Conservation (phyloP, 1,140 invertebrate species). For the Caenorhabditis brenneri region DNA sequence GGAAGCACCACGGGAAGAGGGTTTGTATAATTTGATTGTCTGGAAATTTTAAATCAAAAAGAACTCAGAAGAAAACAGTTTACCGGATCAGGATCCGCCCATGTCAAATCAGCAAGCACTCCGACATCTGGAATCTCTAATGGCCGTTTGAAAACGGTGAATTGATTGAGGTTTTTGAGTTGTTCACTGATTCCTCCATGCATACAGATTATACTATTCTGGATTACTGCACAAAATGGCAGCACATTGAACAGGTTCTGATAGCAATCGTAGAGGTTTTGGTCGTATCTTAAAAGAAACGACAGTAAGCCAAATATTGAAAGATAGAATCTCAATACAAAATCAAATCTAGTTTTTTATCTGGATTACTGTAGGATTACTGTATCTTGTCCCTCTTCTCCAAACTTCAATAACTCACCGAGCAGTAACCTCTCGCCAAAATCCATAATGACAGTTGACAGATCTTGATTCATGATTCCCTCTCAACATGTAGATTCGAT, state of each 20-base stretch:
- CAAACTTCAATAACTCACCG: not conserved
- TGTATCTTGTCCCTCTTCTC: no score
- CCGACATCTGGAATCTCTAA: slow-evolving; percentile 99
- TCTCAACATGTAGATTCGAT: slow-evolving; percentile 92
- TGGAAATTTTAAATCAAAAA: not conserved
- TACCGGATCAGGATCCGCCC: slow-evolving; percentile 88
- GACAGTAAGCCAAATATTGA: not conserved
- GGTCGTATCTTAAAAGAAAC: slow-evolving; percentile 79
- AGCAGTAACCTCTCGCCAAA: slow-evolving; percentile 71
- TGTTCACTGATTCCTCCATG: slow-evolving; percentile 53
- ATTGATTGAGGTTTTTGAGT: slow-evolving; percentile 10
- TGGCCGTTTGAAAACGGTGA: slow-evolving; percentile 62
- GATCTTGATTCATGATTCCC: slow-evolving; percentile 92
- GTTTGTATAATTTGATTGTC: not conserved
- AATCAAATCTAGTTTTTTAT: no score
- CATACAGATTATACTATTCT: slow-evolving; percentile 53
- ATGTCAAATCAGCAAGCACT: slow-evolving; percentile 97
- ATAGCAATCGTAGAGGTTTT: slow-evolving; percentile 76
- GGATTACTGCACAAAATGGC: slow-evolving; percentile 45
- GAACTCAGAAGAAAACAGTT: not conserved
- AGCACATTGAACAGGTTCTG: slow-evolving; percentile 50
- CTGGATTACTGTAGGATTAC: no score
- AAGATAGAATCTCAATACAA: no score
- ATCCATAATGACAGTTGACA: slow-evolving; percentile 76
- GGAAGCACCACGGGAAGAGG: not conserved